Base-by-base conservation (phyloP, 2,888 invertebrate genomes). In the Sericinus montela region DNA sequence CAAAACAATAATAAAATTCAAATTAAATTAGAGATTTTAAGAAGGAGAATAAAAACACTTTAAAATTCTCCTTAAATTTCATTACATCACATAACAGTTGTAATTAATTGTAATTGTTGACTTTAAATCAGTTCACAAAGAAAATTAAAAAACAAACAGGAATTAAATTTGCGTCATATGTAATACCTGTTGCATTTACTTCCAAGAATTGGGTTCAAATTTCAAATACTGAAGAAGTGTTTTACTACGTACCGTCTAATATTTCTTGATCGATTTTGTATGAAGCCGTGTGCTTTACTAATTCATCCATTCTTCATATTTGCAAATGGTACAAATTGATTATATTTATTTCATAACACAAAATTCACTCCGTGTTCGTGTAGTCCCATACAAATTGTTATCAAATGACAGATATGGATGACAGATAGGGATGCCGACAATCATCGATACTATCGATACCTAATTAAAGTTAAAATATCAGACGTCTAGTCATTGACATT, bases 301-400 rank as follows among this genome's bases (percentile, higher is more conserved):
- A 80, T 80, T 87, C 87, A 80, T 86, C 87, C 88, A 88, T 88
- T 84, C 87, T 88, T 86, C 87, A 88, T 87, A 80, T 78, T 87
- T 83, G 72, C 60, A 67, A 72, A 66, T 60, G 72, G 71, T 65
- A 71, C 69, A 63, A 57, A 47, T 56, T 69, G 62, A 68, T 63
- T 68, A 69, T 75, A n/a, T n/a, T n/a, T n/a, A n/a, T n/a, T n/a
- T n/a, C 72, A 66, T 67, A 63, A 57, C 57, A 59, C 58, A 67
- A 61, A n/a, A 71, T 64, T 66, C 59, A 70, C 69, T 64, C 62
- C 66, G 63, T 59, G 72, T 64, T 62, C 66, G 63, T 59, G 72
- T 67, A 57, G 60, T 62, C 58, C 64, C 62, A 58, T 66, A 56
- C 63, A 65, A 28, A 59, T 46, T 48, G 38, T 38, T 48, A 56